phyloP scores from a whole-genome alignment of 2,888 invertebrate genomes.

The Epirrita christyi region DNA sequence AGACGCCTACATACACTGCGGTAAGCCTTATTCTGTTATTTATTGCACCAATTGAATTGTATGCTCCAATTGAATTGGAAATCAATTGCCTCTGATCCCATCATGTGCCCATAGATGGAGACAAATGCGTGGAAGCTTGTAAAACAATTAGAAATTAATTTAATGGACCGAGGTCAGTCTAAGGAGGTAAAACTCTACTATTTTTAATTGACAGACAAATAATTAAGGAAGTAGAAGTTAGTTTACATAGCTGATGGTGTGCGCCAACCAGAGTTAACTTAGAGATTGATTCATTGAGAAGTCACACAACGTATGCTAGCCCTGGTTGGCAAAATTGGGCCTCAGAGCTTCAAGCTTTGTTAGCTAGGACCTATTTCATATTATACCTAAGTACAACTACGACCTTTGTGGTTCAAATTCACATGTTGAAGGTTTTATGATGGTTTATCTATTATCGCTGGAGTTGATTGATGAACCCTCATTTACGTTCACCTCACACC shows the following conservation, averaged over 20 bases:
- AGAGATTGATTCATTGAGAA: too few species aligned
- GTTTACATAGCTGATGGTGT: too few species aligned
- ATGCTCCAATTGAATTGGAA: constrained; percentile 31
- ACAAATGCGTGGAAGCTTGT: constrained; percentile 27
- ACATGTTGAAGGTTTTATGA: constrained; percentile 3
- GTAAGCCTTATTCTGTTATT: constrained; percentile 31
- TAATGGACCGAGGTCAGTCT: constrained; percentile 3
- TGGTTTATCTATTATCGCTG: constrained; percentile 15
- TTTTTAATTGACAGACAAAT: too few species aligned
- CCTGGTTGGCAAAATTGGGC: too few species aligned
- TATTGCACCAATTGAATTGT: constrained; percentile 30
- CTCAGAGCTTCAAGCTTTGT: too few species aligned
- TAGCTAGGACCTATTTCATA: too few species aligned
- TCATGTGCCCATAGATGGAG: constrained; percentile 17
- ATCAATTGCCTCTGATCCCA: constrained; percentile 32
- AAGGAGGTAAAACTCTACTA: not conserved
- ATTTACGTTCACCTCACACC: constrained; percentile 21
- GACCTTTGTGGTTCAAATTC: not conserved
- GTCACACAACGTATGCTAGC: too few species aligned
- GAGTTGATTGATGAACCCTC: constrained; percentile 34
- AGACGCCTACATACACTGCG: constrained; percentile 28
- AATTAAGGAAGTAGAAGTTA: too few species aligned
- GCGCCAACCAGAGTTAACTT: too few species aligned
- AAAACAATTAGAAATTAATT: constrained; percentile 23
- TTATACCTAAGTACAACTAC: too few species aligned